Conservation (phyloP, 53 echinoderm and acorn worm species). For the Arbacia lixula region DNA sequence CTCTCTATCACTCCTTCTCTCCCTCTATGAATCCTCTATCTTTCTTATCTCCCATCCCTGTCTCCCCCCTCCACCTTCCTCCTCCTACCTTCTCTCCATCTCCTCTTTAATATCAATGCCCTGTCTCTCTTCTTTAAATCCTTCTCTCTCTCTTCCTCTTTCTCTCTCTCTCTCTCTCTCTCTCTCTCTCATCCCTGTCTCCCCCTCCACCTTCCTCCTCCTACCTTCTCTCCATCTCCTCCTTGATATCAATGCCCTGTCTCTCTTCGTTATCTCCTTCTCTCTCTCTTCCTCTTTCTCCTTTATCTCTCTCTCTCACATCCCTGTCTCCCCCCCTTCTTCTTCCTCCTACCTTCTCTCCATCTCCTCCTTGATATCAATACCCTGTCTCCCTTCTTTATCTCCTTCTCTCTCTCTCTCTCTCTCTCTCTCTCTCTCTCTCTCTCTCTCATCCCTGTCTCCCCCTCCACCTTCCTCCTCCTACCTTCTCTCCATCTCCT, state of each 20-base stretch:
- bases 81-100: constrained; percentile 78
- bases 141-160: background rate
- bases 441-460: no score
- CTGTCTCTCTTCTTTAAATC: constrained; percentile 5
- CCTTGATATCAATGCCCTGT: constrained; percentile 89
- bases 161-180: constrained; percentile 69
- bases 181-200: constrained; percentile 27
- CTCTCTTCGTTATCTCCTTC: background rate
- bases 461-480: background rate
- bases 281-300: background rate
- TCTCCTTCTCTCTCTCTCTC: background rate
- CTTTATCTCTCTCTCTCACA: no score
- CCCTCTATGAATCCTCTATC: no score
- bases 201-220: no score
- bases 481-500: constrained; percentile 88
- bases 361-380: background rate
- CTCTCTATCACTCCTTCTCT: background rate
- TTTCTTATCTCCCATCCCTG: background rate
- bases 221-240: constrained; percentile 89
- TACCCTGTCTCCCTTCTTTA: no score
- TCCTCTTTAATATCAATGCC: constrained; percentile 94
- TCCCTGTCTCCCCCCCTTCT: background rate
- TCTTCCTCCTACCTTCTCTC: background rate
- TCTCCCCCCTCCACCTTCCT: background rate
- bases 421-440: background rate